Conservation (phyloP, 2,797 vertebrate species). For the Myiothlypis chrysogaster region DNA sequence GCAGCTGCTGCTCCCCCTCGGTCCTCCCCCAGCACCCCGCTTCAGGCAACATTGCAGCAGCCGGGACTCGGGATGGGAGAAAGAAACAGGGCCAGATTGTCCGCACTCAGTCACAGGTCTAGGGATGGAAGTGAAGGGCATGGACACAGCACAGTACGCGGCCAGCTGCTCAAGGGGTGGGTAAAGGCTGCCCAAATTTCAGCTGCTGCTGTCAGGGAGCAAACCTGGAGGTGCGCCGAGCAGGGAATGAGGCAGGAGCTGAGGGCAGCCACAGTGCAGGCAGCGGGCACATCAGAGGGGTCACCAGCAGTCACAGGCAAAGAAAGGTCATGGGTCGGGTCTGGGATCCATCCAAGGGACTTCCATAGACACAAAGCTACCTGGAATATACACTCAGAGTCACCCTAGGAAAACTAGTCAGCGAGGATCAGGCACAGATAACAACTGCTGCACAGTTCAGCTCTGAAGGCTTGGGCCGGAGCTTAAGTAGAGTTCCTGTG, state of each 20-base stretch:
- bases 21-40: not conserved
- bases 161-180: not conserved
- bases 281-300: too few relatives aligned
- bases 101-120: too few relatives aligned
- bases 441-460: not conserved
- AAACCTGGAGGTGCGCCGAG: too few relatives aligned
- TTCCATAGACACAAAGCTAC: not conserved
- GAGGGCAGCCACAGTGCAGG: not conserved
- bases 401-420: not conserved
- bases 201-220: not conserved
- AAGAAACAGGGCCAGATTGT: not conserved
- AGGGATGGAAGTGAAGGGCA: not conserved
- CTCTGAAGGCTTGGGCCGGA: not conserved
- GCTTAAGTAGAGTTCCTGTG: not conserved
- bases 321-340: not conserved
- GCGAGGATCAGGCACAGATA: not conserved
- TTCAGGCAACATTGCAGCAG: not conserved
- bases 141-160: not conserved
- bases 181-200: not conserved
- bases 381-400: too few relatives aligned
- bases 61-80: not conserved
- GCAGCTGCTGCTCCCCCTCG: accelerated
- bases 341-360: not conserved
- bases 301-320: not conserved
- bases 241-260: not conserved